A percentile compares a stretch with the other conserved stretches of the same genome.
These are phyloP conservation scores for Iphiclides podalirius DNA, from an alignment of 2,888 invertebrate species.

Conservation along the genomic window DNA sequence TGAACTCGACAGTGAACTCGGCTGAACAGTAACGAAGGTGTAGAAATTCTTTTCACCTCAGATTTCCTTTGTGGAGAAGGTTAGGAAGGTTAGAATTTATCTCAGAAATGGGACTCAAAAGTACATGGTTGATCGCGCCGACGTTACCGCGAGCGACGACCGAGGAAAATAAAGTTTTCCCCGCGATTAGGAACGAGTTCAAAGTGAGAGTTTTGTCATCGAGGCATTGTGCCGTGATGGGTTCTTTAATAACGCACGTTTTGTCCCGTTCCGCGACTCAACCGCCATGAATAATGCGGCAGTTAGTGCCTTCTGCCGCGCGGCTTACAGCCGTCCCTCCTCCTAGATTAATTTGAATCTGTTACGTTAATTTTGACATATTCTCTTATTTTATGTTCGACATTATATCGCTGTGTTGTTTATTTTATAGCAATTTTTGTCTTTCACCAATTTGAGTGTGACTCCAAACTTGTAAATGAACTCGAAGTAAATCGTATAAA, in stretches of 20 bases:
- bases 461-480: no score
- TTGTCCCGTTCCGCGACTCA: slow-evolving; percentile 34
- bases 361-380: not conserved
- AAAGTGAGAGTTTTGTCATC: slow-evolving; percentile 73
- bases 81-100: no score
- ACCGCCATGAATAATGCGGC: slow-evolving; percentile 10
- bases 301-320: slow-evolving; percentile 1
- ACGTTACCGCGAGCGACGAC: slow-evolving; percentile 30
- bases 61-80: no score
- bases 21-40: no score
- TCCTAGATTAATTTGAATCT: not conserved
- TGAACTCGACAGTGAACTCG: no score
- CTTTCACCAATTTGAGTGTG: no score
- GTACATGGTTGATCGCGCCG: slow-evolving; percentile 29
- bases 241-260: slow-evolving; percentile 56
- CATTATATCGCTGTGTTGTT: no score
- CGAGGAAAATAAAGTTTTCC: slow-evolving; percentile 74
- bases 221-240: slow-evolving; percentile 60
- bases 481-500: no score
- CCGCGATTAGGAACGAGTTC: slow-evolving; percentile 73
- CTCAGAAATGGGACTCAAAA: no score
- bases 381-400: no score
- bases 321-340: slow-evolving; percentile 3
- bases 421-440: no score
- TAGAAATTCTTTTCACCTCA: no score